Evolutionary conservation across 2,797 vertebrate species (phyloP).

Genomic region (Falco columbarius): DNA sequence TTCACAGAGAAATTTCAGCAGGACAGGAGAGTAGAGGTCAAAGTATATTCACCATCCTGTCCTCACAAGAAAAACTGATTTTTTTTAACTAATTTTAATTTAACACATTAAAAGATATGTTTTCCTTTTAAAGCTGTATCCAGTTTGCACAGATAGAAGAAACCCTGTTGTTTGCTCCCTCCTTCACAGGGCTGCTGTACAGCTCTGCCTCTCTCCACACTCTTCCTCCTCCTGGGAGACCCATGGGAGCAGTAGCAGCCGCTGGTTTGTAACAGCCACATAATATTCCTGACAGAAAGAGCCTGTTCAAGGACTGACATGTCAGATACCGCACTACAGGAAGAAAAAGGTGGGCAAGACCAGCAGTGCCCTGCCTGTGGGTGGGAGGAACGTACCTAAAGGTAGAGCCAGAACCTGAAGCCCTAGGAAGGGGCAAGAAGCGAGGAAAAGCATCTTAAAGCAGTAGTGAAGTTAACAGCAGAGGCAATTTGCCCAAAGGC

Average conservation of each 20-base stretch:
- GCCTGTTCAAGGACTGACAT: neutral
- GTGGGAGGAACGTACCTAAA: neutral
- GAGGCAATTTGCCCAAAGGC: constrained; percentile 68
- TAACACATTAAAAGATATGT: neutral
- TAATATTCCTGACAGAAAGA: constrained; percentile 22
- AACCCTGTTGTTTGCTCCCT: neutral
- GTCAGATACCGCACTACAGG: neutral
- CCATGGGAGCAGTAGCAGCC: neutral
- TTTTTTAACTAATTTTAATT: neutral
- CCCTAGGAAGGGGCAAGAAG: neutral
- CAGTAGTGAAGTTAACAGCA: constrained; percentile 33
- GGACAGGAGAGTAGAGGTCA: neutral
- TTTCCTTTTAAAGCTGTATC: neutral
- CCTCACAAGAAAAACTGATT: neutral
- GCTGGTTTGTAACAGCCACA: neutral
- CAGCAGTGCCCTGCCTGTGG: neutral
- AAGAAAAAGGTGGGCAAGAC: neutral
- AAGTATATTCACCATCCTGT: neutral
- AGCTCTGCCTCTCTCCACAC: neutral
- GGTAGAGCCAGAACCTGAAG: neutral
- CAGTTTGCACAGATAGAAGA: neutral
- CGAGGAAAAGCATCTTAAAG: constrained; percentile 54
- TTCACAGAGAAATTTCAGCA: neutral
- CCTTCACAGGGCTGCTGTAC: neutral
- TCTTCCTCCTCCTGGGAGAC: constrained; percentile 15